Evolutionary conservation across 2,888 invertebrate genomes (phyloP), one percentile per base, ranked within the genome.

Genomic region (Azorinus chamasolen): DNA sequence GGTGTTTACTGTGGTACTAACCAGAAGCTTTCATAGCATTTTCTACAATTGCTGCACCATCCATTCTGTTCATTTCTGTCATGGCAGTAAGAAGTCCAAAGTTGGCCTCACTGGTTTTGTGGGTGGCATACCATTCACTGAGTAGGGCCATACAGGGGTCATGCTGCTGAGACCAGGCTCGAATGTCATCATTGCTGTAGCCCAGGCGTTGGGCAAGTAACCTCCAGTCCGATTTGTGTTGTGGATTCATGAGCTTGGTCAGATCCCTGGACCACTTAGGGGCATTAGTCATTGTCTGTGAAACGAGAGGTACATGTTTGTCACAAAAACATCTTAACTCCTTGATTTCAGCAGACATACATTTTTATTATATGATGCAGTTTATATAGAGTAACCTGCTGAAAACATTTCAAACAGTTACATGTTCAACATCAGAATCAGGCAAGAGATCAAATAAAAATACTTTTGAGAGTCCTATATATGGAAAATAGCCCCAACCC

Each of bases 141-240:
- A 92, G 80, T 77, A 92, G 62, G 5, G 89, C 85, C 90, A 92
- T 89, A 64, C 91, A 91, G 2, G 92, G 92, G 68, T 92, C 91
- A 20, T 87, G 66, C 59, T 90, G 91, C 51, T 87, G 88, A 2
- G 91, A 88, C 91, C 91, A 92, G 18, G 82, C 88, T 62, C 87
- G 79, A 25, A 92, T 88, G 79, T 92, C 92, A 63, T 90, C 90
- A 59, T 85, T 85, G 59, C 74, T 89, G 87, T 90, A 92, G 48
- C 90, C 90, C 37, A 92, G 87, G 18, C 92, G 84, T 54, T 85
- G 84, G 25, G 89, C 89, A 45, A 92, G 76, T 27, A 92, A 77
- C 8, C 91, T 84, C 92, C 92, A 92, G 68, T 92, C 92, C 68
- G 87, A 83, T 18, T 89, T 87, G 48, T 75, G 53, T 22, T 78